Conservation (phyloP, 30 jellyfish, hydroid and myxozoan genomes). For the Morbakka virulenta region DNA sequence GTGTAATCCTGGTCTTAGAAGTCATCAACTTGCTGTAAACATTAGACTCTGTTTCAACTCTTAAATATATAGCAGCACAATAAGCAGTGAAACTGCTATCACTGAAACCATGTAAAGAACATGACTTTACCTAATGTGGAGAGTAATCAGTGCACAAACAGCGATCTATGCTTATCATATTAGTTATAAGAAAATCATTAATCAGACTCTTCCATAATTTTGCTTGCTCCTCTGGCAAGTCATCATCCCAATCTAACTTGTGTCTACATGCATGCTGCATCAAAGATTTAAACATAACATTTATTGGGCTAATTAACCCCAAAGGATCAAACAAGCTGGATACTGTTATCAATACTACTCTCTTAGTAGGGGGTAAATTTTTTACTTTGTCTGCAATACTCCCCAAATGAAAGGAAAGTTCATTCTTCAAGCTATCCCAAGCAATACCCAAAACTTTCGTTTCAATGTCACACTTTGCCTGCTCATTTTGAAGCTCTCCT, state of each 20-base stretch:
- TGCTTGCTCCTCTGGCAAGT: neutral
- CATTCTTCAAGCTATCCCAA: too few relatives aligned
- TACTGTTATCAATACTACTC: neutral
- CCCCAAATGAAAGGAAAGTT: too few relatives aligned
- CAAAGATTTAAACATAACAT: constrained; percentile 1
- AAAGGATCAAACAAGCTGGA: constrained; percentile 26
- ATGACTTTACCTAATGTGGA: neutral
- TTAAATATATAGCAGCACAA: constrained; percentile 9
- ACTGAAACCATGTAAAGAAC: constrained; percentile 16
- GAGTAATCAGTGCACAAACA: neutral
- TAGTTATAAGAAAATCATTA: neutral
- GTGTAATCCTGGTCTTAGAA: constrained; percentile 31
- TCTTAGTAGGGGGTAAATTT: neutral
- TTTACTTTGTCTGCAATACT: too few relatives aligned
- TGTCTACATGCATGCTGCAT: constrained; percentile 10
- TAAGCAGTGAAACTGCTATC: constrained; percentile 22
- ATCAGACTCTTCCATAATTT: neutral
- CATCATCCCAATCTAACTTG: constrained; percentile 37
- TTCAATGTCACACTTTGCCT: too few relatives aligned
- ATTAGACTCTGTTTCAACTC: neutral
- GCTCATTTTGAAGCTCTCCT: too few relatives aligned
- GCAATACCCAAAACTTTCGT: too few relatives aligned
- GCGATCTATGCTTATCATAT: neutral
- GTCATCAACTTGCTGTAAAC: neutral
- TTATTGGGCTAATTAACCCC: constrained; percentile 25